These are phyloP conservation scores for Pseudopipra pipra DNA, from an alignment of 2,113 vertebrate species.

Conservation along the genomic window DNA sequence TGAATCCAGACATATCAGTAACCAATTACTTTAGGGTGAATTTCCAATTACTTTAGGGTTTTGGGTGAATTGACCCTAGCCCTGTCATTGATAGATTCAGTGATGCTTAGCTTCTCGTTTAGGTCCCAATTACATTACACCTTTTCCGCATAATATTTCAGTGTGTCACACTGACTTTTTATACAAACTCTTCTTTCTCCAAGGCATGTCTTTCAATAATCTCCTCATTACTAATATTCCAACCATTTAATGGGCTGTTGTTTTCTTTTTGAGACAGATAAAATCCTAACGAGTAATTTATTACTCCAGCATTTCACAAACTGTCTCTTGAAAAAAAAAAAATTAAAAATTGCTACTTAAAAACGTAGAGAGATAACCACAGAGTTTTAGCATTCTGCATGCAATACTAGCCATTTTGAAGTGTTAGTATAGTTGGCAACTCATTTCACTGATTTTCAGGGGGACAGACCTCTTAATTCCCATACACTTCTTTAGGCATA, in stretches of 20 bases:
- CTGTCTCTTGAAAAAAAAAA: background rate
- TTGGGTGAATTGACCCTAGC: background rate
- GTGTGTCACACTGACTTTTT: background rate
- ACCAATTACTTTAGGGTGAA: background rate
- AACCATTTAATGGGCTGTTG: background rate
- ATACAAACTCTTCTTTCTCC: background rate
- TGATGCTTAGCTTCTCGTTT: constrained; percentile 6
- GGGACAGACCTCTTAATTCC: background rate
- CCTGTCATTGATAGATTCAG: background rate
- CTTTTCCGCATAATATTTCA: background rate
- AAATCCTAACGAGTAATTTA: background rate
- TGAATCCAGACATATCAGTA: background rate
- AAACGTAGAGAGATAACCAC: background rate
- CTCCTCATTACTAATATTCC: background rate
- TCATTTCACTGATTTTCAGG: background rate
- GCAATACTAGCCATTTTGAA: background rate
- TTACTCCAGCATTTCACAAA: background rate
- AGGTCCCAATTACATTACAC: background rate
- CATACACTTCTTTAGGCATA: background rate
- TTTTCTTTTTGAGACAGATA: background rate
- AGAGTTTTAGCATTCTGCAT: background rate
- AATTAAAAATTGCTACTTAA: background rate
- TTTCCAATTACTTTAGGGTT: background rate
- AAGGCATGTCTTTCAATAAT: background rate
- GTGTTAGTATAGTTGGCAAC: background rate